These are phyloP conservation scores for Hylaeus anthracinus DNA, from an alignment of 1,140 invertebrate genomes.

Conservation along the genomic window DNA sequence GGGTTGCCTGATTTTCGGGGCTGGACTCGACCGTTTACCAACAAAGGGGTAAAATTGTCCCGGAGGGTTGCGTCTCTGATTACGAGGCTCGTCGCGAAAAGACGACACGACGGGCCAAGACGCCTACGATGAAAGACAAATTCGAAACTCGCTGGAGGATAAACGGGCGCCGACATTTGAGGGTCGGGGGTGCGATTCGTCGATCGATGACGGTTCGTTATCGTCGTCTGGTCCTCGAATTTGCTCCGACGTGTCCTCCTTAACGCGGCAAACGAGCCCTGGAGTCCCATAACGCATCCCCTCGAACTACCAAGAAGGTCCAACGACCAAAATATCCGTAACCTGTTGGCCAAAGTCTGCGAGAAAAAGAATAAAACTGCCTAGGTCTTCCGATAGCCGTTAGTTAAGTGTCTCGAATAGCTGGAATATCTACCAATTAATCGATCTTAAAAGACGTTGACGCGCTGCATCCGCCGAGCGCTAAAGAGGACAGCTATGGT, in stretches of 20 bases:
- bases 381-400: no score
- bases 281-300: no score
- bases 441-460: no score
- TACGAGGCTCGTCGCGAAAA: conserved; percentile 32
- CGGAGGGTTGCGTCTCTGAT: conserved; percentile 50
- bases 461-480: conserved; percentile 35
- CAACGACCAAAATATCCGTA: no score
- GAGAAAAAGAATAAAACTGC: no score
- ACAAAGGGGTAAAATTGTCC: conserved; percentile 59
- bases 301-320: no score
- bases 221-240: not conserved
- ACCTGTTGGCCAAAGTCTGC: no score
- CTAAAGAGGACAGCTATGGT: not conserved
- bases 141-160: not conserved
- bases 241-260: no score
- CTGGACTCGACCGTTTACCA: conserved; percentile 42
- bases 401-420: no score
- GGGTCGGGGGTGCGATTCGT: not conserved
- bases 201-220: conserved; percentile 8
- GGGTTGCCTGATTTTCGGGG: conserved; percentile 41
- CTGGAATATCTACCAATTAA: no score
- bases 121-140: conserved; percentile 5
- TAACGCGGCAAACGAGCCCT: no score
- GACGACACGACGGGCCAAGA: not conserved
- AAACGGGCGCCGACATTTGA: no score